Evolutionary conservation across 2,888 invertebrate species (phyloP).

Genomic region (Hylaea fasciaria): DNA sequence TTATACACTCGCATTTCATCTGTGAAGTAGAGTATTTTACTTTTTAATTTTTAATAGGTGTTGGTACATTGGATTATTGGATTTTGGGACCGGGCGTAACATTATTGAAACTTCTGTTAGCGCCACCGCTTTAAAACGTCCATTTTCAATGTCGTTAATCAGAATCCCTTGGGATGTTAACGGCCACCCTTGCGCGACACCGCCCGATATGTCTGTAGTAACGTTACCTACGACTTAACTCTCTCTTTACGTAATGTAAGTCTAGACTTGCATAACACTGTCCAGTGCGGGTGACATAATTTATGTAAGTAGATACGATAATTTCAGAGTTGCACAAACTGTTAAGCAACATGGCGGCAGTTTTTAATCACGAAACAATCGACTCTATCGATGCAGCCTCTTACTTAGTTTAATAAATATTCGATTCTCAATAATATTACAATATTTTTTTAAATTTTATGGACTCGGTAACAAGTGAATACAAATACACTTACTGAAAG

Average conservation of each 20-base stretch:
- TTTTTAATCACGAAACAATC: conserved; percentile 7
- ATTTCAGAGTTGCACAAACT: conserved; percentile 12
- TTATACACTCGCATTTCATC: no score
- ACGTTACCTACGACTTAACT: conserved; percentile 42
- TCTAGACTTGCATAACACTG: conserved; percentile 52
- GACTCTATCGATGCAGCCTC: not conserved
- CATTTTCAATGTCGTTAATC: no score
- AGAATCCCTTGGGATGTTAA: not conserved
- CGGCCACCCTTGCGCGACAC: conserved; percentile 24
- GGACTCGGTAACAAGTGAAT: no score
- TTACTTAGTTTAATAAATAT: not conserved
- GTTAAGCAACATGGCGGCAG: conserved; percentile 9
- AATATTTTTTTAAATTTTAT: no score
- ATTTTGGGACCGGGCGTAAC: no score
- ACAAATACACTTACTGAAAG: no score
- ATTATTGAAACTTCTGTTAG: no score
- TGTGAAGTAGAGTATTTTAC: no score
- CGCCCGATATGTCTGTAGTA: conserved; percentile 14
- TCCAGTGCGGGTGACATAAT: conserved; percentile 40
- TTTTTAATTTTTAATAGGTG: no score
- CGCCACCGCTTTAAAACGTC: no score
- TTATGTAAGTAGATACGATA: conserved; percentile 24
- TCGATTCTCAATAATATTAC: not conserved
- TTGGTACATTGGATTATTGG: no score
- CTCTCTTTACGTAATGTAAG: conserved; percentile 58